Evolutionary conservation across 23 tunicate genomes (phyloP).

Genomic region (Phallusia fumigata): DNA sequence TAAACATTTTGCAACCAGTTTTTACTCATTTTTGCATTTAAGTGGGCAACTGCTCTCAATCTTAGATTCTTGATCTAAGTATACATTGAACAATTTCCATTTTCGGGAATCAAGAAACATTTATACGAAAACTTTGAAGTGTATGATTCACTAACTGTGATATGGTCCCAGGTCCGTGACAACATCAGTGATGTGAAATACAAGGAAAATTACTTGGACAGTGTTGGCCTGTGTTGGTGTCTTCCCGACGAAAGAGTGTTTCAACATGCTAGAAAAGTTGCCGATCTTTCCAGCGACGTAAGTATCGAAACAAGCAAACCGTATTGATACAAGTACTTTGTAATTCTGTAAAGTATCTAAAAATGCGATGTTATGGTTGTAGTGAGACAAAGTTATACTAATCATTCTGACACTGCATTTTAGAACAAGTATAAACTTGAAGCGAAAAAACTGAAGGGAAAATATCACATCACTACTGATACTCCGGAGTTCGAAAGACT

Average conservation of each 20-base stretch:
- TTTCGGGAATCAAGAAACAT: too few relatives aligned
- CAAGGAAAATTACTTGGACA: conserved; percentile 67
- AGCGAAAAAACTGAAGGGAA: conserved; percentile 78
- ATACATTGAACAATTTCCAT: too few relatives aligned
- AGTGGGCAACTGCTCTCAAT: too few relatives aligned
- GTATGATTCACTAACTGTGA: background rate
- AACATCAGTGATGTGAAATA: conserved; percentile 82
- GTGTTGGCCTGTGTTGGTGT: conserved; percentile 82
- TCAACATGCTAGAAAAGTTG: conserved; percentile 79
- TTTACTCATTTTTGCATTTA: too few relatives aligned
- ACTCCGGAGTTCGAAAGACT: conserved; percentile 93
- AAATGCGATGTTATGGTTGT: too few relatives aligned
- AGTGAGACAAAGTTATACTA: background rate
- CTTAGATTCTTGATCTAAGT: too few relatives aligned
- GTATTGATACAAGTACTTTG: too few relatives aligned
- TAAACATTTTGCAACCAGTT: too few relatives aligned
- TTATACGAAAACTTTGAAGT: too few relatives aligned
- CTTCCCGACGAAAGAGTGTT: conserved; percentile 46
- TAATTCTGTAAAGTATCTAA: too few relatives aligned
- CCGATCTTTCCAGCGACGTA: conserved; percentile 73
- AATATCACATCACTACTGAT: conserved; percentile 86
- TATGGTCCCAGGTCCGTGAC: conserved; percentile 48
- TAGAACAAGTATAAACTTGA: conserved; percentile 89
- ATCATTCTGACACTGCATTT: background rate
- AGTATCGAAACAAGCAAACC: conserved; percentile 16